A percentile compares a stretch with the other conserved stretches of the same genome.
These are phyloP conservation scores for Psammodynastes pulverulentus DNA, from an alignment of 2,113 vertebrate genomes.

Conservation along the genomic window DNA sequence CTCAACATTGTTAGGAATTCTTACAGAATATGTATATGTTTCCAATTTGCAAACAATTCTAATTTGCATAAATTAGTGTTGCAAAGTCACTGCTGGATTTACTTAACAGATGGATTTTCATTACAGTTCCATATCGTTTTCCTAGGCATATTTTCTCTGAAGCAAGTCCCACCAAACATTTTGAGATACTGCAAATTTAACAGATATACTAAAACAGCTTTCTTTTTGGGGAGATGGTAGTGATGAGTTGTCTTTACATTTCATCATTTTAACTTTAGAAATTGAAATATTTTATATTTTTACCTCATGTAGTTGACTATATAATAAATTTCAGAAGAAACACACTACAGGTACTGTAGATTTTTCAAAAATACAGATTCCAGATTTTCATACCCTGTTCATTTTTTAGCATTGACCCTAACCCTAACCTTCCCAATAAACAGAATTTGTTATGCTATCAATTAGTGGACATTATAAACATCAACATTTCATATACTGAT, in stretches of 20 bases:
- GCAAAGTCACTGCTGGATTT: background rate
- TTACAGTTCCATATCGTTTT: background rate
- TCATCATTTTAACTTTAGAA: background rate
- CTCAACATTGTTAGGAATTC: background rate
- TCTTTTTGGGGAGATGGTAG: background rate
- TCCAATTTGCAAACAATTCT: background rate
- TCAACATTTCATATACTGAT: background rate
- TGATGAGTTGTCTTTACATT: background rate
- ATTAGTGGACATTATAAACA: background rate
- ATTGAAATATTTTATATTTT: background rate
- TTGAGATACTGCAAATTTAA: background rate
- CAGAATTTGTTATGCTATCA: background rate
- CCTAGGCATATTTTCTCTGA: background rate
- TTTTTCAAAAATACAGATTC: background rate
- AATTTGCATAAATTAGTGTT: slow-evolving; percentile 1
- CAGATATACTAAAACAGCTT: background rate
- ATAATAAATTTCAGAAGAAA: background rate
- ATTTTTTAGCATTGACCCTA: background rate
- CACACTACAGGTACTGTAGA: background rate
- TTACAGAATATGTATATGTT: background rate
- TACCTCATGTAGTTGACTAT: background rate
- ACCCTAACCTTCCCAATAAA: background rate
- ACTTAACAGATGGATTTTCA: background rate
- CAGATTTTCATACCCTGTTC: background rate
- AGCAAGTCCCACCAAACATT: background rate